A percentile compares a stretch with the other conserved stretches of the same genome.
These are phyloP conservation scores for Apocrypta bakeri DNA, from an alignment of 1,140 invertebrate species.

Conservation along the genomic window DNA sequence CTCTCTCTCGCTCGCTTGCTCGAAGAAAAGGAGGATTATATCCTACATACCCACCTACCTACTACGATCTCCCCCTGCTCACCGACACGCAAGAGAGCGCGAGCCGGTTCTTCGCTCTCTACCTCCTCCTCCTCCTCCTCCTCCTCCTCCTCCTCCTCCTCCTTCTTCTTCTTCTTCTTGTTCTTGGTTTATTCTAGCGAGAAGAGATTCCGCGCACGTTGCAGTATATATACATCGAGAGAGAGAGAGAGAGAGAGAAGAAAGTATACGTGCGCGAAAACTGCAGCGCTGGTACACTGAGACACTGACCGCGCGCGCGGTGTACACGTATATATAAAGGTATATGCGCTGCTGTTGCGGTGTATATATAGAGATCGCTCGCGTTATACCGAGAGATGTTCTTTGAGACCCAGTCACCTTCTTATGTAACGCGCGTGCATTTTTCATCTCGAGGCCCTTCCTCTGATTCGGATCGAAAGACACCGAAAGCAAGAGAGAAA, in stretches of 20 bases:
- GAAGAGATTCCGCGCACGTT: background rate
- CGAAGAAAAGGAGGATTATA: slow-evolving; percentile 63
- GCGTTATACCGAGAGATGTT: background rate
- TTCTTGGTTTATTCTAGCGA: background rate
- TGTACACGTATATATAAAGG: too few species aligned
- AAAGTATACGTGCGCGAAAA: slow-evolving; percentile 49
- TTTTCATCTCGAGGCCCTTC: slow-evolving; percentile 1
- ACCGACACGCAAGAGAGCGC: background rate
- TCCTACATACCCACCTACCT: slow-evolving; percentile 63
- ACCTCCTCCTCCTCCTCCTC: background rate
- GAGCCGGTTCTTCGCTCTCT: slow-evolving; percentile 16
- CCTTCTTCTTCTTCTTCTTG: background rate
- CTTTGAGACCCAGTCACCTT: slow-evolving; percentile 32
- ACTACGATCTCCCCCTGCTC: slow-evolving; percentile 79
- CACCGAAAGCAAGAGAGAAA: too few species aligned
- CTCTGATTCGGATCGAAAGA: too few species aligned
- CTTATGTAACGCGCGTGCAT: slow-evolving; percentile 38
- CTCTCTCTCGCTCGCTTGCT: background rate
- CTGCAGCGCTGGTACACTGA: slow-evolving; percentile 56
- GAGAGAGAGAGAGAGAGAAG: slow-evolving; percentile 33
- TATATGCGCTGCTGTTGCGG: too few species aligned
- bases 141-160: slow-evolving; percentile 10
- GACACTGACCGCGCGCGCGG: slow-evolving; percentile 54
- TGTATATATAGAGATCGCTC: background rate
- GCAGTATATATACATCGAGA: background rate